Percentiles rank a stretch among this genome's conserved stretches.
Conservation (phyloP, 2,888 invertebrate genomes). For the Pelosia muscerda region DNA sequence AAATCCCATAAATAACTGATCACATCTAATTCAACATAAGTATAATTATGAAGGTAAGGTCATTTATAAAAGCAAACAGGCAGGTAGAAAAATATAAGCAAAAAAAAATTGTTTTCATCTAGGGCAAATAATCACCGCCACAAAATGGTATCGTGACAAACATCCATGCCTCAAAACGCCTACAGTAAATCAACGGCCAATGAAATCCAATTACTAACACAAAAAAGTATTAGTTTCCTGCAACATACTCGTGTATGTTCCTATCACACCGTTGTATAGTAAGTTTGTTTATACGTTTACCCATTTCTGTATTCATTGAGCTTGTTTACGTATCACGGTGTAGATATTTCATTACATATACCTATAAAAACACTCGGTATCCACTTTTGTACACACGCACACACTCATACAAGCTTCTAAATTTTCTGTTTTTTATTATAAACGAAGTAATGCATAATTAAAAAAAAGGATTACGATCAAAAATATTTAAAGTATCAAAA, state of each 20-base stretch:
- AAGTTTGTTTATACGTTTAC: constrained; percentile 3
- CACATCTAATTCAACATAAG: not conserved
- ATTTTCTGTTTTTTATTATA: not conserved
- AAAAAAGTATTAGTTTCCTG: constrained; percentile 76
- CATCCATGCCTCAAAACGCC: constrained; percentile 80
- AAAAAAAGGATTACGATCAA: not conserved
- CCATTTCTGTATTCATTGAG: not conserved
- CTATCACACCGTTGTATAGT: constrained; percentile 6
- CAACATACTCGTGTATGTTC: constrained; percentile 48
- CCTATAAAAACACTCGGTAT: not conserved
- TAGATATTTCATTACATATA: not conserved
- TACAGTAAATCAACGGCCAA: constrained; percentile 77
- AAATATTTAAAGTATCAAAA: constrained; percentile 39
- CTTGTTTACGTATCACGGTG: not conserved
- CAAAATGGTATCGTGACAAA: constrained; percentile 85
- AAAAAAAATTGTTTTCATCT: constrained; percentile 51
- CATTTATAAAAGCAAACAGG: constrained; percentile 22
- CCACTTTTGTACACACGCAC: too few relatives aligned
- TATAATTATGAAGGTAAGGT: not conserved
- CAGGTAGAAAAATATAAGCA: constrained; percentile 32
- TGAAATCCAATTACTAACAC: constrained; percentile 83
- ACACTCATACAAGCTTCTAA: too few relatives aligned
- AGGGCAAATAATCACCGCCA: constrained; percentile 66
- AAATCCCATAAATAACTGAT: not conserved
- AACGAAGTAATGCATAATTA: not conserved